Conservation (phyloP, 2,113 vertebrate species). For the Plotosus lineatus region DNA sequence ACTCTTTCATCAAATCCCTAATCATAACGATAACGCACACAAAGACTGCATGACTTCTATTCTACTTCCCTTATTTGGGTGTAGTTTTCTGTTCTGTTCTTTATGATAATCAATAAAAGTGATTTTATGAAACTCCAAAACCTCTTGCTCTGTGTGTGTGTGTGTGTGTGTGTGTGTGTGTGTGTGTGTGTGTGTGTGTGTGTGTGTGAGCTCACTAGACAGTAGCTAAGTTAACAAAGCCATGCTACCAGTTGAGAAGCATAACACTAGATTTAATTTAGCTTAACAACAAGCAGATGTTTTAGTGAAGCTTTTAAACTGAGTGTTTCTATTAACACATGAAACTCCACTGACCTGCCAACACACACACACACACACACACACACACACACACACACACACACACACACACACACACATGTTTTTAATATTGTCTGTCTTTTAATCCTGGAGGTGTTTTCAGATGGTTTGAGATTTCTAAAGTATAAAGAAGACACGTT, state of each 20-base stretch:
- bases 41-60: no score
- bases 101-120: neutral
- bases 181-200: neutral
- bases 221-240: slow-evolving; percentile 6
- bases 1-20: no score
- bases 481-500: neutral
- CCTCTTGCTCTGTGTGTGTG: neutral
- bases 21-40: no score
- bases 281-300: slow-evolving; percentile 50
- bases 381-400: neutral
- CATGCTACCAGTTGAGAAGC: neutral
- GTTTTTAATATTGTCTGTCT: neutral
- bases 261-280: slow-evolving; percentile 12
- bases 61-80: neutral
- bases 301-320: slow-evolving; percentile 36
- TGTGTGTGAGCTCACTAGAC: neutral
- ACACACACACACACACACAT: slow-evolving; percentile 31
- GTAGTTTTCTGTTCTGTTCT: neutral
- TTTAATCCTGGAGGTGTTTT: neutral
- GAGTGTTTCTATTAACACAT: slow-evolving; percentile 9
- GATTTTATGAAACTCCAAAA: neutral
- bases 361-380: neutral
- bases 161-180: neutral
- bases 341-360: slow-evolving; percentile 28
- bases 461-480: neutral